phyloP scores from a whole-genome alignment of 2,113 vertebrate genomes.

The Nycticorax nycticorax region DNA sequence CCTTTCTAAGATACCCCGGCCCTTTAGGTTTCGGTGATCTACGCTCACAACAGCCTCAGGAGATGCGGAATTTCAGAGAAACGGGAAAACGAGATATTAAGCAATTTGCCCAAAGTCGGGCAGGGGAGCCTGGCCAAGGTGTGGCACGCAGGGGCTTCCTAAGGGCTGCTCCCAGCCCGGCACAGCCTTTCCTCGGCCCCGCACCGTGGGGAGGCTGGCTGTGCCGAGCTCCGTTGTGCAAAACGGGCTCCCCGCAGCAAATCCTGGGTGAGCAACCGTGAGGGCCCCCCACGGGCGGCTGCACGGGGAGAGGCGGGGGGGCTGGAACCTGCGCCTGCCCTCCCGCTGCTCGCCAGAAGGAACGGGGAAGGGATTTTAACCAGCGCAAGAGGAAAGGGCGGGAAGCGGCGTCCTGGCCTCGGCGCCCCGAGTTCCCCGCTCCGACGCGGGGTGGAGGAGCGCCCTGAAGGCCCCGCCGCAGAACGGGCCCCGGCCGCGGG shows the following conservation, averaged over 20 bases:
- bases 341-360: fast-evolving
- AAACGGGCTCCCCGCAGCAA: not conserved
- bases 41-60: fast-evolving
- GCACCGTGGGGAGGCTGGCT: fast-evolving
- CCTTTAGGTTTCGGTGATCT: fast-evolving
- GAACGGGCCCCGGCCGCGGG: too few relatives aligned
- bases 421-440: too few relatives aligned
- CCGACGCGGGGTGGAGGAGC: too few relatives aligned
- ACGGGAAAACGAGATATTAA: fast-evolving
- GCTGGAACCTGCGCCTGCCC: too few relatives aligned
- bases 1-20: not conserved
- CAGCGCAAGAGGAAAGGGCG: fast-evolving
- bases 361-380: not conserved
- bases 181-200: not conserved
- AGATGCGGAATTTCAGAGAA: not conserved
- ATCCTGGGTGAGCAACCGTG: fast-evolving
- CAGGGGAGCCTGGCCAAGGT: not conserved
- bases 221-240: not conserved
- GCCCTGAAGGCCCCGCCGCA: too few relatives aligned
- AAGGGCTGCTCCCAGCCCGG: not conserved
- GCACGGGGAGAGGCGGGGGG: fast-evolving
- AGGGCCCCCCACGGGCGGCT: fast-evolving
- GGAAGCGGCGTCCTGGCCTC: not conserved
- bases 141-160: fast-evolving
- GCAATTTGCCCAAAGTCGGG: fast-evolving